Conservation (phyloP, 2,888 invertebrate species). For the Melipona bicolor region DNA sequence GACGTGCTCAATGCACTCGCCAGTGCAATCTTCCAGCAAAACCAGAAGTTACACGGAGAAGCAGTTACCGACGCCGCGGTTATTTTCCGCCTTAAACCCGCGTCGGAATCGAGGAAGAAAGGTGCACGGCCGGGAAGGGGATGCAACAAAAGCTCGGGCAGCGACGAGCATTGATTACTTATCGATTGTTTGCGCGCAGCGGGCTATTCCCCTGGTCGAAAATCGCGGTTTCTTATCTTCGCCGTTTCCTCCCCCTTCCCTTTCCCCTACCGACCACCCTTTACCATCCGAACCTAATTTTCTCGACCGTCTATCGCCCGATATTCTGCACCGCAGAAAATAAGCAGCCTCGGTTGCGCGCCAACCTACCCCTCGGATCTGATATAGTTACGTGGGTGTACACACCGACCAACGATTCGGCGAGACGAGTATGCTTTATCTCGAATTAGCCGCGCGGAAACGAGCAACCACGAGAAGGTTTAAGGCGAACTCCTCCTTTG, state of each 20-base stretch:
- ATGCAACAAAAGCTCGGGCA: conserved; percentile 19
- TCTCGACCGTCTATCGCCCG: conserved; percentile 40
- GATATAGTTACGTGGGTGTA: conserved; percentile 22
- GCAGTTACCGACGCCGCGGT: conserved; percentile 11
- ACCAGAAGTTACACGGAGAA: not conserved
- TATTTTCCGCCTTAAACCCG: conserved; percentile 31
- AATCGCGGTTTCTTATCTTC: conserved; percentile 66
- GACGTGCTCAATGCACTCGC: not conserved
- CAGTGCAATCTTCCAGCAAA: not conserved
- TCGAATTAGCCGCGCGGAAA: conserved; percentile 24
- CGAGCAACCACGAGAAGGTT: not conserved
- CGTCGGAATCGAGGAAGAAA: not conserved
- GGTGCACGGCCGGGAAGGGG: not conserved
- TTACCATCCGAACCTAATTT: conserved; percentile 47
- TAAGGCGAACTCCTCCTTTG: not conserved
- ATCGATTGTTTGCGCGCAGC: conserved; percentile 67
- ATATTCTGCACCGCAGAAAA: conserved; percentile 32
- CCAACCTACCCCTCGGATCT: conserved; percentile 13
- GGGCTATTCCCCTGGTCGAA: conserved; percentile 56
- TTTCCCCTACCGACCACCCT: not conserved
- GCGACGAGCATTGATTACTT: conserved; percentile 63
- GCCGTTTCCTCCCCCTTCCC: too few relatives aligned
- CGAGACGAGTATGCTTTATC: conserved; percentile 41
- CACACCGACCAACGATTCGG: conserved; percentile 16
- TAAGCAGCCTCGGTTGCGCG: conserved; percentile 20